Conservation (phyloP, 2,888 invertebrate genomes). For the Ptilodon capucinus region DNA sequence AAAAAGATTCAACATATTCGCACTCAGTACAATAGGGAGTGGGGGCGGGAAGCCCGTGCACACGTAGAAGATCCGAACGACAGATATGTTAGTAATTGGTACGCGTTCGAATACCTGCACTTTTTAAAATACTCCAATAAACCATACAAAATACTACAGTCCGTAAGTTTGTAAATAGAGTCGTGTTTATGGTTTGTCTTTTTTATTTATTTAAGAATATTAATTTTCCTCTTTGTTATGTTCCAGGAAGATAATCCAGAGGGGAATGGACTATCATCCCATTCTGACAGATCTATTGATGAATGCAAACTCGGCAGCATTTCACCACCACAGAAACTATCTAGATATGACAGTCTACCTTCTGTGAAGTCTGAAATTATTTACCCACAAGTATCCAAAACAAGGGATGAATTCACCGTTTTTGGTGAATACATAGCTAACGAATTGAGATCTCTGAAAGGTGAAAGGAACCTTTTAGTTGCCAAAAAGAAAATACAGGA, state of each 20-base stretch:
- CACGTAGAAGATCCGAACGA: conserved; percentile 77
- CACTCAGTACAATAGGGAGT: conserved; percentile 84
- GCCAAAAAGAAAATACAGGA: conserved; percentile 84
- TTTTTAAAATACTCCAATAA: conserved; percentile 82
- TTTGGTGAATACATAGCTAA: conserved; percentile 84
- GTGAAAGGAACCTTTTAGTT: conserved; percentile 78
- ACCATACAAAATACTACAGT: conserved; percentile 63
- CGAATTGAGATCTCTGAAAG: conserved; percentile 80
- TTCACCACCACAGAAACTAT: conserved; percentile 58
- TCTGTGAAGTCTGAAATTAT: conserved; percentile 49
- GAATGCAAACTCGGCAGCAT: conserved; percentile 54
- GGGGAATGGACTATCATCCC: conserved; percentile 38
- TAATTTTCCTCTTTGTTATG: background rate
- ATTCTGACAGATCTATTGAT: conserved; percentile 41
- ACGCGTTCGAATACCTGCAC: conserved; percentile 83
- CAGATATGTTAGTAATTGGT: conserved; percentile 77
- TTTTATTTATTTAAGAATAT: background rate
- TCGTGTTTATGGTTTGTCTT: background rate
- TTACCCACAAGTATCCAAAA: conserved; percentile 36
- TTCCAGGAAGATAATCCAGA: conserved; percentile 62
- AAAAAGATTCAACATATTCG: conserved; percentile 84
- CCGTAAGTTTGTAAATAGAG: conserved; percentile 47
- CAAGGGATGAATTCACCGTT: conserved; percentile 80
- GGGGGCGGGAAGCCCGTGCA: conserved; percentile 78
- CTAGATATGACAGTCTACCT: conserved; percentile 46